These are phyloP conservation scores for Paguma larvata DNA, from an alignment of 2,797 vertebrate species.

Conservation along the genomic window DNA sequence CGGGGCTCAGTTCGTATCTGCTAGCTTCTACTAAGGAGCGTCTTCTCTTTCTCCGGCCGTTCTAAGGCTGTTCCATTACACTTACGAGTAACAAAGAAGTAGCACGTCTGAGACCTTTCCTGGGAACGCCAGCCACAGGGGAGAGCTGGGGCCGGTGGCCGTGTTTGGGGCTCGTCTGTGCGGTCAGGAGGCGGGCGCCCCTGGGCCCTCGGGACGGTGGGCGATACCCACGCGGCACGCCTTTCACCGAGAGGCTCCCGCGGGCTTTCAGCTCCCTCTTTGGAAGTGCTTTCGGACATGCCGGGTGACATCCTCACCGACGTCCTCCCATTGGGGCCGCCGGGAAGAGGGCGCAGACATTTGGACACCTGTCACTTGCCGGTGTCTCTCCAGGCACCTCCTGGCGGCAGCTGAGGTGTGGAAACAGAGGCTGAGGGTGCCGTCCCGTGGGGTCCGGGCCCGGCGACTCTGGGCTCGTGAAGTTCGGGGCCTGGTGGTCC, in stretches of 20 bases:
- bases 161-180: background rate
- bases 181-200: background rate
- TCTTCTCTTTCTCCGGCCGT: background rate
- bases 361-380: background rate
- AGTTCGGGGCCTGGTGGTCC: background rate
- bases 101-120: background rate
- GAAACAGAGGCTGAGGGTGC: background rate
- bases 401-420: background rate
- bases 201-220: background rate
- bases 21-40: background rate
- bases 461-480: background rate
- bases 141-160: background rate
- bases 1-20: background rate
- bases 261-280: background rate
- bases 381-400: background rate
- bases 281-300: background rate
- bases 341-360: background rate
- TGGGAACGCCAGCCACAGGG: background rate
- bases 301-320: background rate
- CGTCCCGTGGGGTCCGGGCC: background rate
- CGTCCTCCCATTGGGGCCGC: background rate
- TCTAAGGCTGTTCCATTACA: background rate
- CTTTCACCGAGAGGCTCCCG: background rate
- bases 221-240: rapidly evolving
- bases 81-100: background rate